Evolutionary conservation across 2,888 invertebrate species (phyloP).

Genomic region (Tenthredo scrophulariae): DNA sequence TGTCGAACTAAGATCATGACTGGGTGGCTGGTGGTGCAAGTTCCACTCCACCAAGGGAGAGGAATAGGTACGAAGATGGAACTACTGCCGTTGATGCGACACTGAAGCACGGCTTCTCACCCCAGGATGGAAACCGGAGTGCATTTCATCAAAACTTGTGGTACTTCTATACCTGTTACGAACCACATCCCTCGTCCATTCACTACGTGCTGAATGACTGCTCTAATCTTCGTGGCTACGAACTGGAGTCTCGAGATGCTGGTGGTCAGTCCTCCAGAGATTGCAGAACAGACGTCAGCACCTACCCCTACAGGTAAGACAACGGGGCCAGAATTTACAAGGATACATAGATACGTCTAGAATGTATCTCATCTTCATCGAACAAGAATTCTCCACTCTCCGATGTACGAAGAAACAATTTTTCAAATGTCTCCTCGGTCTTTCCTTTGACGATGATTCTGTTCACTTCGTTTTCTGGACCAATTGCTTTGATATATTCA

Average conservation of each 20-base stretch:
- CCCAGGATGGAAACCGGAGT: constrained; percentile 54
- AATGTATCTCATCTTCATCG: neutral
- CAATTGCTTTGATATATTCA: neutral
- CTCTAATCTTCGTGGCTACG: constrained; percentile 57
- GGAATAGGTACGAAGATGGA: constrained; percentile 5
- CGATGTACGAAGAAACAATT: neutral
- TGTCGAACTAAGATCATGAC: constrained; percentile 65
- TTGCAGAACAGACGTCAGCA: neutral
- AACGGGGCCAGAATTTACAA: neutral
- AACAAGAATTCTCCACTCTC: neutral
- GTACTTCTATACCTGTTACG: constrained; percentile 57
- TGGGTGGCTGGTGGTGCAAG: constrained; percentile 49
- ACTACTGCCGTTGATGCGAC: constrained; percentile 27
- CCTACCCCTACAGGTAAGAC: neutral
- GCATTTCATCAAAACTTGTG: constrained; percentile 71
- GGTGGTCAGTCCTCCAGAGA: constrained; percentile 7
- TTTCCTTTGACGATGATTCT: neutral
- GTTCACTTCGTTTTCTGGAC: neutral
- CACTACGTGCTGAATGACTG: constrained; percentile 57
- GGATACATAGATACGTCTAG: neutral
- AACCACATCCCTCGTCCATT: constrained; percentile 8
- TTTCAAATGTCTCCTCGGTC: too few species aligned
- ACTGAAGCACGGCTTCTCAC: constrained; percentile 57
- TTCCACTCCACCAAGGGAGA: neutral
- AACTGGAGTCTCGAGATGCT: constrained; percentile 45